Percentiles rank a stretch among this genome's conserved stretches.
Evolutionary conservation across 2,113 vertebrate species (phyloP).

Genomic region (Grammomys surdaster): DNA sequence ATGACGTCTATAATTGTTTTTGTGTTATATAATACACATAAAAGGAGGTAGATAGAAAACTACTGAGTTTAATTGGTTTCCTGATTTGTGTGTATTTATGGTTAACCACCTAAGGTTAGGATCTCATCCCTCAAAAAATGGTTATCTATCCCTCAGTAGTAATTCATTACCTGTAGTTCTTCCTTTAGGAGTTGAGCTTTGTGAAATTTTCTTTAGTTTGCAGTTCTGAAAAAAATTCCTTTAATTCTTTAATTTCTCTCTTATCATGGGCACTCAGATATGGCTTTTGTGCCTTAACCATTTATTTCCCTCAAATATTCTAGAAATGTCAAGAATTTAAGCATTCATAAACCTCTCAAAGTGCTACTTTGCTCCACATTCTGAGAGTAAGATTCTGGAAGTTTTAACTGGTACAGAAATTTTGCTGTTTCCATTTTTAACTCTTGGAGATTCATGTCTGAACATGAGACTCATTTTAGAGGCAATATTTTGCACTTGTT

Average conservation of each 20-base stretch:
- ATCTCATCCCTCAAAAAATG: neutral
- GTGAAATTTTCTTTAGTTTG: conserved; percentile 23
- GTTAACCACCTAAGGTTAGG: neutral
- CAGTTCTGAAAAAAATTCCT: neutral
- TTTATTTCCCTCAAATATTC: conserved; percentile 45
- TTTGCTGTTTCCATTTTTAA: neutral
- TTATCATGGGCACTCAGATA: neutral
- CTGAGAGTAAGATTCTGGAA: neutral
- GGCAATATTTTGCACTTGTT: neutral
- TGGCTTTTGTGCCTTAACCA: neutral
- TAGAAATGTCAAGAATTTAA: neutral
- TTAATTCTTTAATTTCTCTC: conserved; percentile 25
- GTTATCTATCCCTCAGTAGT: neutral
- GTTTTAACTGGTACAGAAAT: neutral
- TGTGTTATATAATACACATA: neutral
- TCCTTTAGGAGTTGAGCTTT: neutral
- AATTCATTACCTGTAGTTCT: neutral
- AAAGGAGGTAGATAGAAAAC: neutral
- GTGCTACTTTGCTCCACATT: neutral
- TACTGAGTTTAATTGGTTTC: neutral
- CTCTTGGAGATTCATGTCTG: neutral
- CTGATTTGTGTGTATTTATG: neutral
- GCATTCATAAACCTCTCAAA: neutral
- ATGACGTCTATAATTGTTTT: neutral
- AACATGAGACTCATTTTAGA: neutral